Evolutionary conservation across 2,113 vertebrate species (phyloP), one percentile per base, ranked within the genome.

Genomic region (Emydura subglobosa): DNA sequence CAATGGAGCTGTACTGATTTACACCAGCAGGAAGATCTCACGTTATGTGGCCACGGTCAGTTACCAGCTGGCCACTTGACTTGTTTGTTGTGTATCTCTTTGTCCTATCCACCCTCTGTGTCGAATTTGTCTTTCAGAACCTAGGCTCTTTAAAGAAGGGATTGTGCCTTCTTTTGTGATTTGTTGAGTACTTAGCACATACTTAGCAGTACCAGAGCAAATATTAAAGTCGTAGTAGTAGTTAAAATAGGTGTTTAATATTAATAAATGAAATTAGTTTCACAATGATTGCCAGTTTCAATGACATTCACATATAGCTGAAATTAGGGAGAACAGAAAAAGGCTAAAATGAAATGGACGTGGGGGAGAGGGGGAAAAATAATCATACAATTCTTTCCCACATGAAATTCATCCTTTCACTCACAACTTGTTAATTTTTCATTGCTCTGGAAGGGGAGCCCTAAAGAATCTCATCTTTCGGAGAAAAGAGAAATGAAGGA

Each of bases 401-500:
- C 31, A 14, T n/a, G 31, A 68, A 68, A n/a, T 68, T 68, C 61
- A 68, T 21, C 34, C 34, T 68, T 81, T 44, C 16, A 16, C 2
- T 50, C 72, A 22, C 3, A 74, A 34, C 47, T 59, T 59, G 7
- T 54, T 83, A 92, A 88, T 85, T 16, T 24, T 82, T 47, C 31
- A 89, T 89, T 91, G 50, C 81, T 93, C 57, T 44, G 51, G 25
- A 14, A 91, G 31, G 39, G 88, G 82, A 91, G 65, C 88, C 87
- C 84, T 0, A 0, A 17, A 51, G 82, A 93, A 93, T 79, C 95
- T 95, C 92, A 89, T 83, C 90, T 74, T 87, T 96, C 61, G 79
- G 88, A 83, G 74, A 81, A 57, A 88, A 88, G 59, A 91, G 93
- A 91, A 96, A 95, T 89, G 42, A 74, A 94, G 88, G 47, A 42